Conservation (phyloP, 64 coral and sea anemone species). For the Pocillopora verrucosa region DNA sequence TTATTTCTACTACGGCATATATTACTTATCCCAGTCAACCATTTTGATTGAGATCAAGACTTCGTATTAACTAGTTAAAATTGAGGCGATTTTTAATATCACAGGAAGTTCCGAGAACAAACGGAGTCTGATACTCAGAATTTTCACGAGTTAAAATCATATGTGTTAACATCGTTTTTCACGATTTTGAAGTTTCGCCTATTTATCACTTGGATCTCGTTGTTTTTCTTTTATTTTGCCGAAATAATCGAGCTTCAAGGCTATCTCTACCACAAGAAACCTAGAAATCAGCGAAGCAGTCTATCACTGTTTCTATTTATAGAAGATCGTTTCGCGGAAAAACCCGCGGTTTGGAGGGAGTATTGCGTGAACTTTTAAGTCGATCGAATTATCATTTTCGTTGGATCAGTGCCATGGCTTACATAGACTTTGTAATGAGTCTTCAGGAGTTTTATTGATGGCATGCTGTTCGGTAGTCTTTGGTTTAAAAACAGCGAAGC, state of each 20-base stretch:
- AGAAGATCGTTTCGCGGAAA: conserved; percentile 6
- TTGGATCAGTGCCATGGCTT: not conserved
- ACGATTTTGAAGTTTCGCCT: not conserved
- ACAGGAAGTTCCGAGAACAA: too few relatives aligned
- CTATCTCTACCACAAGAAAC: not conserved
- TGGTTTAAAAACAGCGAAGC: not conserved
- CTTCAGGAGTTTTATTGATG: not conserved
- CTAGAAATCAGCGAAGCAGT: not conserved
- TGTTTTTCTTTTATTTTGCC: conserved; percentile 7
- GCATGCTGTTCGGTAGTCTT: not conserved
- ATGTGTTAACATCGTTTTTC: not conserved
- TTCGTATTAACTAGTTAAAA: not conserved
- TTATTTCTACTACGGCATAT: not conserved
- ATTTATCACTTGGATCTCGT: not conserved
- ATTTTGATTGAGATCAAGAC: not conserved
- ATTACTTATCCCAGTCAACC: not conserved
- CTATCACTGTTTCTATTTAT: conserved; percentile 1
- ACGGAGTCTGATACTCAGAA: not conserved
- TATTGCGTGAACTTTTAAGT: not conserved
- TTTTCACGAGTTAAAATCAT: not conserved
- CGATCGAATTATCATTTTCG: not conserved
- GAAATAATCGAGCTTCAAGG: not conserved
- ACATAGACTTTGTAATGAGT: not conserved
- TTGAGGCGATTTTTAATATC: not conserved
- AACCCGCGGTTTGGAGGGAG: not conserved